Percentiles rank a stretch among this genome's conserved stretches.
These are phyloP conservation scores for Odontomyia ornata DNA, from an alignment of 2,888 invertebrate species.

Conservation along the genomic window DNA sequence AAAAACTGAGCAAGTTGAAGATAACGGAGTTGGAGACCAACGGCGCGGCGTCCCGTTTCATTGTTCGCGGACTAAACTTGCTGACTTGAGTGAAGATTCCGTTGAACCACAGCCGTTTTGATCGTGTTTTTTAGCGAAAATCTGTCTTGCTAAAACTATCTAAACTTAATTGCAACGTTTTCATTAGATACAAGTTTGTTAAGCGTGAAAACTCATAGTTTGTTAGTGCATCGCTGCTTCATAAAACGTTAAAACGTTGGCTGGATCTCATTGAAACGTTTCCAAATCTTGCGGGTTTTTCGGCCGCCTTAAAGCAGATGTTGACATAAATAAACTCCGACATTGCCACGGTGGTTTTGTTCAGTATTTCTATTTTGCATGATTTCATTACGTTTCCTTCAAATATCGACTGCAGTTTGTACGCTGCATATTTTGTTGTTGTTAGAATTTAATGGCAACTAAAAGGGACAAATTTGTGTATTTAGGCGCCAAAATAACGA, in stretches of 20 bases:
- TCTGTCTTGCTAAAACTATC: background rate
- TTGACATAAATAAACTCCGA: slow-evolving; percentile 41
- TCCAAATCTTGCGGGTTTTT: slow-evolving; percentile 1
- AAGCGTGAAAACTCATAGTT: slow-evolving; percentile 24
- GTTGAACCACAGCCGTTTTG: background rate
- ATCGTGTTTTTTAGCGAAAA: background rate
- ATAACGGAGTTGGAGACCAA: slow-evolving; percentile 5
- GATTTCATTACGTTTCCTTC: background rate
- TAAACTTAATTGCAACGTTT: too few relatives aligned
- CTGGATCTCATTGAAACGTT: slow-evolving; percentile 49
- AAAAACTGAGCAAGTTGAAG: background rate
- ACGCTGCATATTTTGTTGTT: background rate
- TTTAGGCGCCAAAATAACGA: too few relatives aligned
- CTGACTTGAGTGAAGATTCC: background rate
- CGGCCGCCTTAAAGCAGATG: background rate
- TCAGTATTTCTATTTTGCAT: slow-evolving; percentile 10
- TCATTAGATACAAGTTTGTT: background rate
- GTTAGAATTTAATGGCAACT: background rate
- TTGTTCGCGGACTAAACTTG: background rate
- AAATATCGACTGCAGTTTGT: background rate
- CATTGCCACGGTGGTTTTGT: slow-evolving; percentile 32
- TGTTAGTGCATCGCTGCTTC: background rate
- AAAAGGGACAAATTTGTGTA: too few relatives aligned
- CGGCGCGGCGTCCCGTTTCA: background rate
- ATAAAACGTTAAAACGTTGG: background rate